Evolutionary conservation across 2,113 vertebrate species (phyloP).

Genomic region (Lutjanus erythropterus): DNA sequence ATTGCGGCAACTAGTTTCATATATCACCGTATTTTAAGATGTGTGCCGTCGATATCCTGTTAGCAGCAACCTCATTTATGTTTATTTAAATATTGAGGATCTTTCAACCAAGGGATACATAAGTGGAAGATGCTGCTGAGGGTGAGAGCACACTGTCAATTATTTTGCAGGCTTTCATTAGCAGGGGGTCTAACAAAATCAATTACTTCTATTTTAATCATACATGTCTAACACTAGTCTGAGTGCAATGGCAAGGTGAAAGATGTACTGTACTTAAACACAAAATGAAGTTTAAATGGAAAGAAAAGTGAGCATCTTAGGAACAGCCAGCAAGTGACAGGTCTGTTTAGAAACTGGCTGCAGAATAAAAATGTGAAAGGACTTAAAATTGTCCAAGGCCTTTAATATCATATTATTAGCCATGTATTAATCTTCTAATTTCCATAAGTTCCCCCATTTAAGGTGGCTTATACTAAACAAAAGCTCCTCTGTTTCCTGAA

Average conservation of each 20-base stretch:
- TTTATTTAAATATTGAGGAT: constrained; percentile 77
- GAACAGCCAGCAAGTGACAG: neutral
- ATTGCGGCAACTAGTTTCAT: constrained; percentile 57
- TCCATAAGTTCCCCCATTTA: neutral
- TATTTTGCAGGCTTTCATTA: constrained; percentile 63
- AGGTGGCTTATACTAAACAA: neutral
- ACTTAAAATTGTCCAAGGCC: neutral
- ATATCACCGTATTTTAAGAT: constrained; percentile 51
- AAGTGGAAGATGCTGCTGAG: constrained; percentile 45
- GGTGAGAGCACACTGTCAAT: constrained; percentile 54
- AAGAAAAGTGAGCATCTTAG: neutral
- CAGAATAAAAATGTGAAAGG: neutral
- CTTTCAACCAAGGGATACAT: constrained; percentile 48
- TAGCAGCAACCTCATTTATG: constrained; percentile 59
- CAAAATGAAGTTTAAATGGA: constrained; percentile 12
- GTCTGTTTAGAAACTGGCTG: neutral
- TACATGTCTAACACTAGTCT: constrained; percentile 22
- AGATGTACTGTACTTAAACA: constrained; percentile 12
- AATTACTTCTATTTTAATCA: constrained; percentile 66
- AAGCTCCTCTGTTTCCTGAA: constrained; percentile 18
- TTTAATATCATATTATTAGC: neutral
- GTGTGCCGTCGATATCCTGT: constrained; percentile 65
- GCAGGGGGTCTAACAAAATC: constrained; percentile 59
- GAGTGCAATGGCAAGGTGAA: neutral
- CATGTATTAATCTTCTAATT: neutral